phyloP scores from a whole-genome alignment of 2,113 vertebrate species.

The Nerophis lumbriciformis region DNA sequence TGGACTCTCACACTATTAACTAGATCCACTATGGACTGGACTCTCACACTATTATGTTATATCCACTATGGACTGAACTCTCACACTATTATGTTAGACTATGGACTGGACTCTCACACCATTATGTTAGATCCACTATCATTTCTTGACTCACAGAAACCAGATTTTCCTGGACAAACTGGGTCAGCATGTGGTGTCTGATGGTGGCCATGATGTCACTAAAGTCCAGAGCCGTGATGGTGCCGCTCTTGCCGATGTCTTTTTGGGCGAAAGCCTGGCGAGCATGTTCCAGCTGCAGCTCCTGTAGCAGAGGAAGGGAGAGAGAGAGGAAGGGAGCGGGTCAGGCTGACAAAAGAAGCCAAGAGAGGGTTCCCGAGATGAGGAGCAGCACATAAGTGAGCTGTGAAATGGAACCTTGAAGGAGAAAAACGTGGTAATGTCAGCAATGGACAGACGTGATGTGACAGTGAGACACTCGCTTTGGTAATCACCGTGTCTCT shows the following conservation, averaged over 20 bases:
- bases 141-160: constrained; percentile 84
- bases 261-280: constrained; percentile 92
- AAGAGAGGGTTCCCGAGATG: constrained; percentile 27
- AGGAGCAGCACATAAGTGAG: constrained; percentile 26
- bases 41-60: too few relatives aligned
- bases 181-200: constrained; percentile 91
- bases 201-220: constrained; percentile 96
- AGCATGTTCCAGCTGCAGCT: constrained; percentile 91
- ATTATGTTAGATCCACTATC: too few relatives aligned
- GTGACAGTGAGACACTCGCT: constrained; percentile 50
- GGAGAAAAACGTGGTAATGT: constrained; percentile 32
- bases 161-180: constrained; percentile 96
- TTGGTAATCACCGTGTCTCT: constrained; percentile 57
- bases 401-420: constrained; percentile 21
- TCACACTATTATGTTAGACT: too few relatives aligned
- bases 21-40: too few relatives aligned
- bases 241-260: constrained; percentile 89
- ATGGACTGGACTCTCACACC: too few relatives aligned
- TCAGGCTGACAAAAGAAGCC: constrained; percentile 34
- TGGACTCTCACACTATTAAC: too few relatives aligned
- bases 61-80: too few relatives aligned
- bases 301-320: constrained; percentile 65
- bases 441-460: constrained; percentile 44
- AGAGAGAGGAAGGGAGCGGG: constrained; percentile 10
- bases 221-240: constrained; percentile 93